Conservation (phyloP, 2,113 vertebrate genomes). For the Stigmatopora nigra region DNA sequence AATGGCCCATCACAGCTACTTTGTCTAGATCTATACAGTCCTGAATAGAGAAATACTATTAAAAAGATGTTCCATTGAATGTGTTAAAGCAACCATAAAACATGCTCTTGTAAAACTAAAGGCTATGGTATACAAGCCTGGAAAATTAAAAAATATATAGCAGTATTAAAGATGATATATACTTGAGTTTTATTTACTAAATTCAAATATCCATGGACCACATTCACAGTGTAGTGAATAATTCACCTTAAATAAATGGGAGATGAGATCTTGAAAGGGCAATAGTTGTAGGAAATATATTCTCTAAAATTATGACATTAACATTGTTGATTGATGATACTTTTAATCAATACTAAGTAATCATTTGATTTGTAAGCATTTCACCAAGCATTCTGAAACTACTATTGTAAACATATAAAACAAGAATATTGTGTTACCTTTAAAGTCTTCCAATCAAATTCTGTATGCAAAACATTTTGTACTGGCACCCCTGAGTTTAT, state of each 20-base stretch:
- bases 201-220: no score
- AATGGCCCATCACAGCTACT: constrained; percentile 85
- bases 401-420: neutral
- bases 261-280: no score
- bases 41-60: constrained; percentile 52
- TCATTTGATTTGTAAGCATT: neutral
- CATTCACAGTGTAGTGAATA: neutral
- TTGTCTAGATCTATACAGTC: constrained; percentile 79
- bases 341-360: neutral
- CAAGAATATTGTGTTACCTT: constrained; percentile 61
- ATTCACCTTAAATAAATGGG: neutral
- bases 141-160: neutral
- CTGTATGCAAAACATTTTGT: constrained; percentile 69
- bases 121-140: neutral
- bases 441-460: constrained; percentile 77
- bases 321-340: neutral
- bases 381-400: neutral
- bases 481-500: constrained; percentile 74
- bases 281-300: no score
- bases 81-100: neutral
- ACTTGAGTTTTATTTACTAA: neutral
- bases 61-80: neutral
- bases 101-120: neutral
- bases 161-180: neutral
- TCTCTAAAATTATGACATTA: no score